Base-by-base conservation (phyloP, 2,113 vertebrate species). In the Polyodon spathula region DNA sequence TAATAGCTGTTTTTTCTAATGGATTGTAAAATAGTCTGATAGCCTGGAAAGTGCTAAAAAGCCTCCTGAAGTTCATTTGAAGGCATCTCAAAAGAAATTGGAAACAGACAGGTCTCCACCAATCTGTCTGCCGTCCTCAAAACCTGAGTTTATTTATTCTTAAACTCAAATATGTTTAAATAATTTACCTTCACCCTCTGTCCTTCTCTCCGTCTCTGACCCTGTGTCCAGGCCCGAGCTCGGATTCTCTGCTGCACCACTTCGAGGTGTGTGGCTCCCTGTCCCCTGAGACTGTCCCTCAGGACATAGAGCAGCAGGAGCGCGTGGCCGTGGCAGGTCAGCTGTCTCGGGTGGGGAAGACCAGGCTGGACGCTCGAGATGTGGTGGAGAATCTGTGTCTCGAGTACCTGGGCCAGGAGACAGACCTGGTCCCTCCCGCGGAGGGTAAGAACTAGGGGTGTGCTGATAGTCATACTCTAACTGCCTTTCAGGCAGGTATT, bases 321-420 rank as follows among this genome's bases (percentile, higher is more conserved):
- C 1, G 46, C 15, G 51, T 42, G 6, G 57, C 12, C 61, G 74
- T 50, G 60, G 65, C 8, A 4, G 65, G 52, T 37, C 17, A 70
- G 7, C 12, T 64, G 55, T n/a, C 2, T 4, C 1, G 1, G 2
- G 54, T 40, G n/a, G 16, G 41, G 6, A 71, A 62, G 50, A 64
- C 67, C 56, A 62, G 27, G 4, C n/a, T 37, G 8, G 66, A 16
- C 62, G 62, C 69, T 16, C 58, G 0, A 64, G 12, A 50, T 61
- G 75, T 58, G 4, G 16, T 5, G 37, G 50, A 41, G 3, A 0
- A 4, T 62, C 44, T 15, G 37, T 43, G 39, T 6, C 66, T 48
- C 41, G 61, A 77, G 58, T 39, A 63, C 58, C 56, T 68, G 2
- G 46, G 61, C 39, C 16, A 68, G 5, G 48, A 44, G 10, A 7